Evolutionary conservation across 1,140 invertebrate genomes (phyloP).

Genomic region (Hylyphantes graminicola): DNA sequence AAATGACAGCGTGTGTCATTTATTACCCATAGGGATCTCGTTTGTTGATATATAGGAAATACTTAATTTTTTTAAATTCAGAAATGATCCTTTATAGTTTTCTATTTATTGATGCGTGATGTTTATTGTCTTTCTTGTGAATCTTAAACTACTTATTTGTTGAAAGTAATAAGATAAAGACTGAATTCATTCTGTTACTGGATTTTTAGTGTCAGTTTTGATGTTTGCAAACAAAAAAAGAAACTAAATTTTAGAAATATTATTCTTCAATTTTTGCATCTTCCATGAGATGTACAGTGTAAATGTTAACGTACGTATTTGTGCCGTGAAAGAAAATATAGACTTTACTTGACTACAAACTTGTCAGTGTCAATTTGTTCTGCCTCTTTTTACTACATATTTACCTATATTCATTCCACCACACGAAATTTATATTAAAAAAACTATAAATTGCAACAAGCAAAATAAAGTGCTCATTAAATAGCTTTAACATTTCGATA

Average conservation of each 20-base stretch:
- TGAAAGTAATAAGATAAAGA: background rate
- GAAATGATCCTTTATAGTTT: constrained; percentile 4
- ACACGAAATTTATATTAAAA: background rate
- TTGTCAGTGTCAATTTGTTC: constrained; percentile 54
- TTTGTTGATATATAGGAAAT: background rate
- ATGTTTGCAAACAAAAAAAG: constrained; percentile 42
- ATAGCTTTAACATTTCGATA: too few relatives aligned
- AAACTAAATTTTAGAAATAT: constrained; percentile 18
- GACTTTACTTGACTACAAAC: constrained; percentile 57
- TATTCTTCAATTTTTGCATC: constrained; percentile 60
- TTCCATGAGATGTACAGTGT: constrained; percentile 60
- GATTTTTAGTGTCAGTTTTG: constrained; percentile 35
- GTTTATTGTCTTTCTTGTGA: constrained; percentile 13
- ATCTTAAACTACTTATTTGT: constrained; percentile 10
- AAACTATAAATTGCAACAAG: background rate
- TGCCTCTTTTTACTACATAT: constrained; percentile 9
- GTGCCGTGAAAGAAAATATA: constrained; percentile 61
- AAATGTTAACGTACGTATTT: constrained; percentile 60
- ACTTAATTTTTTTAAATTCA: constrained; percentile 21
- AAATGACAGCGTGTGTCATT: background rate
- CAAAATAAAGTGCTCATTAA: background rate
- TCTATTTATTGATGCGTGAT: constrained; percentile 32
- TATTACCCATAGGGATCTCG: too few relatives aligned
- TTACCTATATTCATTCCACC: background rate
- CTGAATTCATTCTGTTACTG: constrained; percentile 32